These are phyloP conservation scores for Myotis vivesi DNA, from an alignment of 2,797 vertebrate genomes.

Conservation along the genomic window DNA sequence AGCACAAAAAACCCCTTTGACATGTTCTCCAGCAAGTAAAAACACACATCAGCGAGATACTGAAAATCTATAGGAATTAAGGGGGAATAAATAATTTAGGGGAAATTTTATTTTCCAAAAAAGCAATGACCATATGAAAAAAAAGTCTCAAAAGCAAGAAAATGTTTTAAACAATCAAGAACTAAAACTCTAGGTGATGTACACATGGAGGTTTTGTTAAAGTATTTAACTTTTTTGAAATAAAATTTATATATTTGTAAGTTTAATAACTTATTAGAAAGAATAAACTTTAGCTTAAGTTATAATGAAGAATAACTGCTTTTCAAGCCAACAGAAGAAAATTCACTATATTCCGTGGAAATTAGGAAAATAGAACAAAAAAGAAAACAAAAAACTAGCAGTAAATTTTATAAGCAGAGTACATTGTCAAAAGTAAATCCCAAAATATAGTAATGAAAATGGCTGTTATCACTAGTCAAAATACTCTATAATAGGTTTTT, in stretches of 20 bases:
- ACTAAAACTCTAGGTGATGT: not conserved
- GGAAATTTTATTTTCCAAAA: not conserved
- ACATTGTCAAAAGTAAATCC: not conserved
- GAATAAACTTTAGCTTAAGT: not conserved
- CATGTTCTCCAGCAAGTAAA: not conserved
- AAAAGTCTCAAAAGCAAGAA: not conserved
- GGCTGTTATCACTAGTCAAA: not conserved
- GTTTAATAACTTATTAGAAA: not conserved
- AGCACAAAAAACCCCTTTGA: not conserved
- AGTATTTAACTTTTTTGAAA: not conserved
- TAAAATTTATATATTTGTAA: not conserved
- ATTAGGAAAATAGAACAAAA: not conserved
- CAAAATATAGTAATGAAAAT: not conserved
- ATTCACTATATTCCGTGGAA: not conserved
- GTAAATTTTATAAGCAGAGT: not conserved
- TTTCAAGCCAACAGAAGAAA: conserved; percentile 4
- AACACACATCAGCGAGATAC: not conserved
- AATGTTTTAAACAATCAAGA: not conserved
- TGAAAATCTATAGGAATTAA: not conserved
- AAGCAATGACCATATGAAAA: not conserved
- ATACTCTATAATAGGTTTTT: not conserved
- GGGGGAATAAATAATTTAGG: not conserved
- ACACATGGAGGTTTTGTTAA: not conserved
- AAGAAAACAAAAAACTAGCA: not conserved
- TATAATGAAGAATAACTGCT: not conserved